Evolutionary conservation across 2,888 invertebrate genomes (phyloP).

Genomic region (Yponomeuta evonymella): DNA sequence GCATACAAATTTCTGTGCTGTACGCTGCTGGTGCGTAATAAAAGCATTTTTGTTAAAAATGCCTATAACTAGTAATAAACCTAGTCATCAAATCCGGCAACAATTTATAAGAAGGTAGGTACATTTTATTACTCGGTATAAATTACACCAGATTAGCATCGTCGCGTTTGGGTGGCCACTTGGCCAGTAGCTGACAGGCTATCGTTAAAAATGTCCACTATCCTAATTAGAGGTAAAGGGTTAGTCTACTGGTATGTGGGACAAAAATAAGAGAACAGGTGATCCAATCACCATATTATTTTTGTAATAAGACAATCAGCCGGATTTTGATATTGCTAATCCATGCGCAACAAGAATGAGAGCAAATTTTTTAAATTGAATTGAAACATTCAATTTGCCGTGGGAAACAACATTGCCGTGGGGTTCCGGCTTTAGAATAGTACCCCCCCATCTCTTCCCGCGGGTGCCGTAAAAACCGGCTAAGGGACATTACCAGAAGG

Average conservation of each 20-base stretch:
- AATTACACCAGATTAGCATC: background rate
- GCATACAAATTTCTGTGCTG: too few species aligned
- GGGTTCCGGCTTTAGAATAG: too few species aligned
- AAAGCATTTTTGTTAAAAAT: too few species aligned
- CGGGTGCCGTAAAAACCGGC: too few species aligned
- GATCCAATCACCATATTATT: background rate
- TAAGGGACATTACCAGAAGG: too few species aligned
- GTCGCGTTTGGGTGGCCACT: slow-evolving; percentile 2
- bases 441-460: too few species aligned
- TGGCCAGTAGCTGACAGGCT: background rate
- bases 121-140: background rate
- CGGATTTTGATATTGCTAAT: too few species aligned
- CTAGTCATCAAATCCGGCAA: background rate
- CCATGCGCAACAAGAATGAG: too few species aligned
- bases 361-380: too few species aligned
- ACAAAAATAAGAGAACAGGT: background rate
- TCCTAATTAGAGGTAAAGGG: slow-evolving; percentile 1
- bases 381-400: too few species aligned
- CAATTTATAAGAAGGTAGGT: background rate
- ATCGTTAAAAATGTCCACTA: background rate
- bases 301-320: background rate
- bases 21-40: too few species aligned
- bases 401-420: too few species aligned
- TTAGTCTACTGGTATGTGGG: background rate
- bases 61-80: background rate